Percentiles rank a stretch among this genome's conserved stretches.
phyloP scores from a whole-genome alignment of 2,888 invertebrate species.

The Drosophila demipolita region DNA sequence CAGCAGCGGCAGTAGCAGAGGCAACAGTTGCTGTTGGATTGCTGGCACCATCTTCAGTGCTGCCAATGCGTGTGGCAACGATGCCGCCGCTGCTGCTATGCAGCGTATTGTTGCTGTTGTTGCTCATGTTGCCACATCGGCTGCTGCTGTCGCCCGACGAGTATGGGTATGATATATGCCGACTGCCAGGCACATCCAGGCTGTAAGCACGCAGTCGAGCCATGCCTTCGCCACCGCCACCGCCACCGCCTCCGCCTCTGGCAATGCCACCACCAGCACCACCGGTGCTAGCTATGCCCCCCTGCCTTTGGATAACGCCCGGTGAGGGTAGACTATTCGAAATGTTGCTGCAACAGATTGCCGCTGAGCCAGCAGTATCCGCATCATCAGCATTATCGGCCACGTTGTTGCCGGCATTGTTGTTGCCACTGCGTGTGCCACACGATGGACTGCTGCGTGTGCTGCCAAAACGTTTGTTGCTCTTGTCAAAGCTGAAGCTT shows the following conservation, averaged over 20 bases:
- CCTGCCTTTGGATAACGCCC: slow-evolving; percentile 24
- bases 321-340: slow-evolving; percentile 82
- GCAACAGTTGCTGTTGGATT: neutral
- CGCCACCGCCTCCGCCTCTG: no score
- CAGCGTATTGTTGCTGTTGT: slow-evolving; percentile 84
- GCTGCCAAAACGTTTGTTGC: slow-evolving; percentile 83
- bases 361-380: neutral
- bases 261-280: neutral
- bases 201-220: slow-evolving; percentile 83
- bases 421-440: slow-evolving; percentile 60
- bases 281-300: neutral
- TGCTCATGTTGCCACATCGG: slow-evolving; percentile 80
- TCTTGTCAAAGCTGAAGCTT: slow-evolving; percentile 84
- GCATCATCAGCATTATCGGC: neutral
- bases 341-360: slow-evolving; percentile 82
- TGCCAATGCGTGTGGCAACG: slow-evolving; percentile 78
- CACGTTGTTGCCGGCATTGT: slow-evolving; percentile 41
- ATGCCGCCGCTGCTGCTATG: slow-evolving; percentile 81
- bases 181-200: slow-evolving; percentile 83
- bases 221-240: slow-evolving; percentile 21
- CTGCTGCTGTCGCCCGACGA: slow-evolving; percentile 84
- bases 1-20: neutral
- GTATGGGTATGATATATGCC: slow-evolving; percentile 74
- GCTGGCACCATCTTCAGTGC: slow-evolving; percentile 72
- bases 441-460: slow-evolving; percentile 82